Percentiles rank a stretch among this genome's conserved stretches.
Conservation (phyloP, 1,140 invertebrate genomes). For the Phortica variegata region DNA sequence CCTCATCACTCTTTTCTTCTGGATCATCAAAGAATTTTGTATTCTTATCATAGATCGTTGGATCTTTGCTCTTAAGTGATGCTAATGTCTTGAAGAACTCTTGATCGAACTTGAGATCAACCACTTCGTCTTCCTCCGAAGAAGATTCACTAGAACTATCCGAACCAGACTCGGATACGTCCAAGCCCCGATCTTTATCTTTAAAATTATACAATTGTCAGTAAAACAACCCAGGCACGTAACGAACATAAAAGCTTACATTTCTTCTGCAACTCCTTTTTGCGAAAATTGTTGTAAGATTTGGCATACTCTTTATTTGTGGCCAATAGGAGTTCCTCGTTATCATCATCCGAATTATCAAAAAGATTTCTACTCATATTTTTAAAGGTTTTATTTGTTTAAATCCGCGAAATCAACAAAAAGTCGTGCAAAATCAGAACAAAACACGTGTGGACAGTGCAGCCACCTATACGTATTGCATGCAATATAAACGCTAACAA, state of each 20-base stretch:
- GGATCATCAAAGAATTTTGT: conserved; percentile 68
- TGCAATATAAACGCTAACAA: no score
- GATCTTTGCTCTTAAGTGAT: conserved; percentile 84
- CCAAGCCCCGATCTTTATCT: conserved; percentile 78
- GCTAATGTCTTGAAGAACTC: conserved; percentile 84
- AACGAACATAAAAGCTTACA: conserved; percentile 61
- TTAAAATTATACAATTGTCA: conserved; percentile 5
- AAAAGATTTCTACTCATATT: conserved; percentile 46
- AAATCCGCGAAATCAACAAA: neutral
- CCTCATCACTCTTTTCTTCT: conserved; percentile 39
- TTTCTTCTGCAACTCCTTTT: conserved; percentile 84
- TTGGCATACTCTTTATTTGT: conserved; percentile 80
- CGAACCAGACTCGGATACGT: conserved; percentile 57
- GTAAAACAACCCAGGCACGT: conserved; percentile 1
- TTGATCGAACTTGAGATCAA: conserved; percentile 72
- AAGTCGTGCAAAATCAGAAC: no score
- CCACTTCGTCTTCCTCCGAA: conserved; percentile 63
- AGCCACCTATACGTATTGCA: no score
- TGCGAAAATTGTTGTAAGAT: conserved; percentile 76
- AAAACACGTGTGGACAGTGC: no score
- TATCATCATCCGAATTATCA: conserved; percentile 43
- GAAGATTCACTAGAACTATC: conserved; percentile 57
- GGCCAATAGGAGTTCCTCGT: conserved; percentile 62
- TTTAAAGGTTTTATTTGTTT: no score
- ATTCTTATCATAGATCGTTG: conserved; percentile 80